Conservation (phyloP, 2,888 invertebrate genomes). For the Lepidochitona cinerea region DNA sequence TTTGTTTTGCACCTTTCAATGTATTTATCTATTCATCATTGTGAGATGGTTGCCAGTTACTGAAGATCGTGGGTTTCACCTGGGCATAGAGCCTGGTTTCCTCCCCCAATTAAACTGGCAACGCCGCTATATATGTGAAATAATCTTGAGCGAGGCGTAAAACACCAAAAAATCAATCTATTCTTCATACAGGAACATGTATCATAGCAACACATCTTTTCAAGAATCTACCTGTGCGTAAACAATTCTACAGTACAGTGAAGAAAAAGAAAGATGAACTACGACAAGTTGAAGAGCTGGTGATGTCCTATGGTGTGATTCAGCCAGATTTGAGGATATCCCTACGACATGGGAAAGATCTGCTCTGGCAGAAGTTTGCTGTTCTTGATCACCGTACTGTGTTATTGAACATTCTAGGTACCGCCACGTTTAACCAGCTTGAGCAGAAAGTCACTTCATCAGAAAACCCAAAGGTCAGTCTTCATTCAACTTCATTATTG, state of each 20-base stretch:
- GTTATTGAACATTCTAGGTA: constrained; percentile 46
- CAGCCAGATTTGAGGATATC: constrained; percentile 72
- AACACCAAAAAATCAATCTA: no score
- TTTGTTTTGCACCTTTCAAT: no score
- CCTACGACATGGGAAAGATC: constrained; percentile 72
- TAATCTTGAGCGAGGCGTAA: no score
- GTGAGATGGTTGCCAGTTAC: no score
- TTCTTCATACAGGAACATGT: constrained; percentile 73
- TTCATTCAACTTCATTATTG: no score
- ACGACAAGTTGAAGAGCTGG: constrained; percentile 73
- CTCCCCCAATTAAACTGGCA: no score
- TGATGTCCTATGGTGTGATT: constrained; percentile 74
- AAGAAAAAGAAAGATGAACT: constrained; percentile 74
- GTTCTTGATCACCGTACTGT: constrained; percentile 49
- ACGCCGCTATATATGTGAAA: no score
- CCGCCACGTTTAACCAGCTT: constrained; percentile 37
- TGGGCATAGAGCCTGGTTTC: no score
- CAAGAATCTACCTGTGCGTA: constrained; percentile 75
- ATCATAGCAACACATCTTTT: constrained; percentile 74
- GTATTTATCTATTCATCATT: no score
- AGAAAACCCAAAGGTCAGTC: constrained; percentile 41
- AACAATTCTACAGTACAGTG: constrained; percentile 72
- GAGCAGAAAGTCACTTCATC: constrained; percentile 26
- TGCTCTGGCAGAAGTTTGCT: constrained; percentile 73
- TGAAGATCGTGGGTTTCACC: no score